Percentiles rank a stretch among this genome's conserved stretches.
phyloP scores from a whole-genome alignment of 2,888 invertebrate genomes.

The Nipponacmea schrenckii region DNA sequence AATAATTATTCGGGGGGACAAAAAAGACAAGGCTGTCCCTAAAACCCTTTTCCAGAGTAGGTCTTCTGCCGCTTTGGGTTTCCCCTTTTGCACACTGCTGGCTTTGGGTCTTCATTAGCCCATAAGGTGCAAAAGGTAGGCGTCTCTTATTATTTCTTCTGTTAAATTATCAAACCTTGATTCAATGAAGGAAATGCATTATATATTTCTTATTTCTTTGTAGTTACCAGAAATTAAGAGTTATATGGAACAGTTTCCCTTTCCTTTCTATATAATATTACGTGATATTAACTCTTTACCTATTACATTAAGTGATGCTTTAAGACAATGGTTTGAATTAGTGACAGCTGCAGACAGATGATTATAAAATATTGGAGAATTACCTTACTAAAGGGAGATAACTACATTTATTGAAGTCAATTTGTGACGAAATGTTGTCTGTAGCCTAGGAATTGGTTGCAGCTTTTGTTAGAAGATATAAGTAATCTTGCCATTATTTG shows the following conservation, averaged over 20 bases:
- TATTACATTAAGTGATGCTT: conserved; percentile 90
- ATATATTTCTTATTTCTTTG: conserved; percentile 14
- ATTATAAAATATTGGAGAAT: not conserved
- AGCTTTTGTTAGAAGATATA: too few species aligned
- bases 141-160: too few species aligned
- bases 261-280: conserved; percentile 96
- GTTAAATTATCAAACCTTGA: not conserved
- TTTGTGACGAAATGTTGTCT: too few species aligned
- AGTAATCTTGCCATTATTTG: too few species aligned
- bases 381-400: not conserved
- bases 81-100: too few species aligned
- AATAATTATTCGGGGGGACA: too few species aligned
- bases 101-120: too few species aligned
- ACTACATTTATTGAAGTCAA: not conserved
- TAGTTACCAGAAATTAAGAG: conserved; percentile 74
- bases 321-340: conserved; percentile 98
- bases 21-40: too few species aligned
- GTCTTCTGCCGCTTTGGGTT: too few species aligned
- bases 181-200: not conserved
- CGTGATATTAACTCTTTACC: conserved; percentile 89
- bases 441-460: too few species aligned
- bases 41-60: too few species aligned
- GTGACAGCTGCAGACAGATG: conserved; percentile 70
- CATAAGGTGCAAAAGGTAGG: too few species aligned
- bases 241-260: conserved; percentile 96